These are phyloP conservation scores for Clepsis dumicolana DNA, from an alignment of 2,888 invertebrate species.

Conservation along the genomic window DNA sequence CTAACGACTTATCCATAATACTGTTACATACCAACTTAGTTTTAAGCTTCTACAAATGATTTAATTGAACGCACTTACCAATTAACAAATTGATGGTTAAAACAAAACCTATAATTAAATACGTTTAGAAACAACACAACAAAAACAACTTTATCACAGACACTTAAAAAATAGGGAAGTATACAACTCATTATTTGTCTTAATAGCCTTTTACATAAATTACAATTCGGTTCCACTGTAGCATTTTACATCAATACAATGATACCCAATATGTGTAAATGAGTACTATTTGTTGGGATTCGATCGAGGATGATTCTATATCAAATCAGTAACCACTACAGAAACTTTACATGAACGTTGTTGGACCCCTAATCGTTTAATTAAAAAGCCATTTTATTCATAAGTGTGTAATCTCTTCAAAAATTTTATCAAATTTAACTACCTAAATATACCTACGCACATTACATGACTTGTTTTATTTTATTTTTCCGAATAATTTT, in stretches of 20 bases:
- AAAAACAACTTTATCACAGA: conserved; percentile 57
- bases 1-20: conserved; percentile 39
- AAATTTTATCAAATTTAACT: conserved; percentile 83
- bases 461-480: conserved; percentile 69
- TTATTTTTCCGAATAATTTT: conserved; percentile 65
- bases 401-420: conserved; percentile 79
- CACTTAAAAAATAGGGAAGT: conserved; percentile 50
- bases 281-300: conserved; percentile 42
- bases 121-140: conserved; percentile 34
- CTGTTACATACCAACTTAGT: conserved; percentile 25
- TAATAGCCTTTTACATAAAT: conserved; percentile 15
- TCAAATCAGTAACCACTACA: conserved; percentile 60
- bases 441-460: conserved; percentile 77
- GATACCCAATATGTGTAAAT: conserved; percentile 38
- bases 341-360: conserved; percentile 69
- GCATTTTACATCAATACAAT: conserved; percentile 6
- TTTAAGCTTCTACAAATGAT: conserved; percentile 32
- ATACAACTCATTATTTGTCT: conserved; percentile 42
- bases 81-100: conserved; percentile 30
- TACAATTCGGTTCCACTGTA: conserved; percentile 22
- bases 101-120: conserved; percentile 24
- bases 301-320: conserved; percentile 53
- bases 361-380: conserved; percentile 84
- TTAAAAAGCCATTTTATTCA: conserved; percentile 83
- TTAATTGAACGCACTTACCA: conserved; percentile 18